phyloP scores from a whole-genome alignment of 2,888 invertebrate species.

The Lamellibrachia columna region DNA sequence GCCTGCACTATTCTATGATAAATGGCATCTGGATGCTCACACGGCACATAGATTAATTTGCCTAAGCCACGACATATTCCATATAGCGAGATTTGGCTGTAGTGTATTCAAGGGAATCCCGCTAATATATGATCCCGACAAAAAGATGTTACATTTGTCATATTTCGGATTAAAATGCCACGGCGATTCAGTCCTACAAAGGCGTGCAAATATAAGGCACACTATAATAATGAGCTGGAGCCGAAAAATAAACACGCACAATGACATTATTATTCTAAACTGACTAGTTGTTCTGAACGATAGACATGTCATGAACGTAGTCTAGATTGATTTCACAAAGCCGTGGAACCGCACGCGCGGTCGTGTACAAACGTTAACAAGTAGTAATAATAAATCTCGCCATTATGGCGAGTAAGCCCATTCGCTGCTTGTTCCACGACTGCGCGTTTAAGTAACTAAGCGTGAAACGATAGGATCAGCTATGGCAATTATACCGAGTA shows the following conservation, averaged over 20 bases:
- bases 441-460: conserved; percentile 9
- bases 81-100: too few species aligned
- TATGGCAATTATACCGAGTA: neutral
- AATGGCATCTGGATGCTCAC: too few species aligned
- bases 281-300: conserved; percentile 16
- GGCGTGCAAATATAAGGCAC: neutral
- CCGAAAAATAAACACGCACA: neutral
- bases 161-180: neutral
- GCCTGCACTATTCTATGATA: too few species aligned
- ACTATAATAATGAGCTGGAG: neutral
- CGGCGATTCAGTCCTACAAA: neutral
- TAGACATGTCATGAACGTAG: neutral
- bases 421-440: neutral
- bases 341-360: neutral
- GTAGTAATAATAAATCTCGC: neutral
- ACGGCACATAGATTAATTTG: too few species aligned
- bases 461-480: neutral
- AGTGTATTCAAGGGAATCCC: too few species aligned
- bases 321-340: neutral
- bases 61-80: too few species aligned
- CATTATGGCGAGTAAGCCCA: neutral
- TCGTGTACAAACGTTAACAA: neutral
- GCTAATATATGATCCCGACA: too few species aligned
- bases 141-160: too few species aligned
- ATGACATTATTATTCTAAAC: neutral